Evolutionary conservation across 2,888 invertebrate species (phyloP).

Genomic region (Eupeodes luniger): DNA sequence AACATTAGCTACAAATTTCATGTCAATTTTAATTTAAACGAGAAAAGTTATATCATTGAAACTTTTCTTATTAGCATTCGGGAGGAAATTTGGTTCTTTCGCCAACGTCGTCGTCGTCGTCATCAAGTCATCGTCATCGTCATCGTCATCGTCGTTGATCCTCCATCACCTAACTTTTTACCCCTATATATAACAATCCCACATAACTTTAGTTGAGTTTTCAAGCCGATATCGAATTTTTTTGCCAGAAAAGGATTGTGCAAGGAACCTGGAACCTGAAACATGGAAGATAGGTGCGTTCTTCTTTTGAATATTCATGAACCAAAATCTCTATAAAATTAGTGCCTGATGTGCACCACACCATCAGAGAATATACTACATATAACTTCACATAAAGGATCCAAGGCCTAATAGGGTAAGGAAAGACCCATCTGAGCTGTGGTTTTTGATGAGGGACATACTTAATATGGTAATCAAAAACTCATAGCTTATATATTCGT

Average conservation of each 20-base stretch:
- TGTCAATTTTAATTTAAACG: constrained; percentile 77
- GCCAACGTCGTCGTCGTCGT: neutral
- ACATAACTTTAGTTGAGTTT: constrained; percentile 46
- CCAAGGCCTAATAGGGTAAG: neutral
- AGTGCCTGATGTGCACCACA: constrained; percentile 61
- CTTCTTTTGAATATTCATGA: constrained; percentile 75
- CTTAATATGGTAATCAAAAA: constrained; percentile 64
- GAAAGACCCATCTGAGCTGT: constrained; percentile 37
- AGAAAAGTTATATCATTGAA: constrained; percentile 76
- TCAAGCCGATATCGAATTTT: constrained; percentile 72
- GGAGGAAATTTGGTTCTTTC: constrained; percentile 70
- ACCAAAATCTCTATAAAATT: constrained; percentile 71
- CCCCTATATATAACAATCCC: constrained; percentile 31
- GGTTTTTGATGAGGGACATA: constrained; percentile 66
- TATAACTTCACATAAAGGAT: neutral
- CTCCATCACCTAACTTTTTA: neutral
- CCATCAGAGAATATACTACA: neutral
- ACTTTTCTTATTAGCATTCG: constrained; percentile 76
- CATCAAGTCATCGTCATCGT: neutral
- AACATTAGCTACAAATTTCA: constrained; percentile 75
- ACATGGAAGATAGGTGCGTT: constrained; percentile 61
- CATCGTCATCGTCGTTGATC: neutral
- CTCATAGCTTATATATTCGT: constrained; percentile 31
- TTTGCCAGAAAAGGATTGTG: constrained; percentile 57
- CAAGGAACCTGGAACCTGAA: constrained; percentile 40